Conservation (phyloP, 2,888 invertebrate species). For the Apomyelois bistriatella region DNA sequence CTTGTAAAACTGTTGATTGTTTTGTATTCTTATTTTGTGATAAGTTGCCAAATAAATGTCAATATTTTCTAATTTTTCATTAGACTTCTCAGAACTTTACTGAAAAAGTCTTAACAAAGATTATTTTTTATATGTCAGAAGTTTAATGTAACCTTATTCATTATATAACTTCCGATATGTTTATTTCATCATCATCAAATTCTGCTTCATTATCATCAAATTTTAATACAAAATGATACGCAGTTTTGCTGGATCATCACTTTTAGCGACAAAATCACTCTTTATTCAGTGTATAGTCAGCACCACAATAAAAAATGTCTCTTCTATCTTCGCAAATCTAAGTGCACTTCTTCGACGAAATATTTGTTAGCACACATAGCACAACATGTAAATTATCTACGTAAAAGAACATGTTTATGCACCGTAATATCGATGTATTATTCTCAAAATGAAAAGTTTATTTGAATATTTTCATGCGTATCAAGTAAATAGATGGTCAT, state of each 20-base stretch:
- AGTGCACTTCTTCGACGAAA: conserved; percentile 54
- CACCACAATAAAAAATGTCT: conserved; percentile 53
- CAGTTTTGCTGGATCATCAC: conserved; percentile 34
- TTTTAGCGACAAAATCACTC: conserved; percentile 40
- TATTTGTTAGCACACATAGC: conserved; percentile 60
- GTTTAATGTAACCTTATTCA: too few species aligned
- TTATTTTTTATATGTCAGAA: too few species aligned
- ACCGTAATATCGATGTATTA: conserved; percentile 52
- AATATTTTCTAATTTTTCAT: too few species aligned
- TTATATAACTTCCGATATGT: too few species aligned
- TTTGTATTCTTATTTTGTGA: neutral
- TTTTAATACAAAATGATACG: neutral
- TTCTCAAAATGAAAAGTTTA: conserved; percentile 51
- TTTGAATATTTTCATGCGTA: neutral
- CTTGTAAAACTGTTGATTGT: conserved; percentile 35
- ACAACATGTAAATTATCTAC: conserved; percentile 35
- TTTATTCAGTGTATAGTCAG: conserved; percentile 50
- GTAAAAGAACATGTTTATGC: conserved; percentile 31
- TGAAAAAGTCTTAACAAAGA: too few species aligned
- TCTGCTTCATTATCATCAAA: neutral
- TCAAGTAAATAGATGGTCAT: too few species aligned
- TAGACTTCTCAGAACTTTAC: too few species aligned
- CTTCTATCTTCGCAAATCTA: conserved; percentile 42
- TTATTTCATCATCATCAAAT: too few species aligned
- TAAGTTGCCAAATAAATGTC: neutral